A percentile compares a stretch with the other conserved stretches of the same genome.
Evolutionary conservation across 2,797 vertebrate genomes (phyloP).

Genomic region (Monodelphis domestica): DNA sequence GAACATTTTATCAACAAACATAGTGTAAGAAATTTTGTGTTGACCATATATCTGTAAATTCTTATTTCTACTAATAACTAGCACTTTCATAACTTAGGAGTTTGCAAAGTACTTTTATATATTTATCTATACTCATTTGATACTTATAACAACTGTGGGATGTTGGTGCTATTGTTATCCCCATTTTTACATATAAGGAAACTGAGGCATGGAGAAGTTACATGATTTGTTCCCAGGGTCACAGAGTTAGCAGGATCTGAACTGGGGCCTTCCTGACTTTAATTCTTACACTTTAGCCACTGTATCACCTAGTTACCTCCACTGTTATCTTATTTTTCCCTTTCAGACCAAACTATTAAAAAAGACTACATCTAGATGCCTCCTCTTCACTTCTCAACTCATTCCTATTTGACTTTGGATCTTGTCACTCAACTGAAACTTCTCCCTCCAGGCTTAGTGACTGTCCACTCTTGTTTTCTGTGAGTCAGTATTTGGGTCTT

Average conservation of each 20-base stretch:
- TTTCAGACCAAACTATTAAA: neutral
- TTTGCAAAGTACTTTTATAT: too few species aligned
- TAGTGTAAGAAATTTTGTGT: neutral
- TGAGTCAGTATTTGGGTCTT: neutral
- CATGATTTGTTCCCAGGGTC: neutral
- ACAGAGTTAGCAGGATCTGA: neutral
- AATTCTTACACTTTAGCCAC: neutral
- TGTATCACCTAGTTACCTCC: neutral
- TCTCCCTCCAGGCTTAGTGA: neutral
- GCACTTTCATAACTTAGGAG: neutral
- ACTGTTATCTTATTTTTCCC: neutral
- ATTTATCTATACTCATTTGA: too few species aligned
- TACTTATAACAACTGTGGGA: too few species aligned
- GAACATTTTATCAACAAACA: neutral
- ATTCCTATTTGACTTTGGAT: neutral
- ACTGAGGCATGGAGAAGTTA: neutral
- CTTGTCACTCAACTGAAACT: neutral
- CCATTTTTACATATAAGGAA: neutral
- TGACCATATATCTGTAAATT: neutral
- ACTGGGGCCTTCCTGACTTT: neutral
- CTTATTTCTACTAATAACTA: neutral
- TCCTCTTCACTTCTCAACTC: neutral
- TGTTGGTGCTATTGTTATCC: too few species aligned
- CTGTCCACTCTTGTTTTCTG: neutral
- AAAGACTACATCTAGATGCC: neutral